Base-by-base conservation (phyloP, 2,797 vertebrate genomes). In the Chelmon rostratus region DNA sequence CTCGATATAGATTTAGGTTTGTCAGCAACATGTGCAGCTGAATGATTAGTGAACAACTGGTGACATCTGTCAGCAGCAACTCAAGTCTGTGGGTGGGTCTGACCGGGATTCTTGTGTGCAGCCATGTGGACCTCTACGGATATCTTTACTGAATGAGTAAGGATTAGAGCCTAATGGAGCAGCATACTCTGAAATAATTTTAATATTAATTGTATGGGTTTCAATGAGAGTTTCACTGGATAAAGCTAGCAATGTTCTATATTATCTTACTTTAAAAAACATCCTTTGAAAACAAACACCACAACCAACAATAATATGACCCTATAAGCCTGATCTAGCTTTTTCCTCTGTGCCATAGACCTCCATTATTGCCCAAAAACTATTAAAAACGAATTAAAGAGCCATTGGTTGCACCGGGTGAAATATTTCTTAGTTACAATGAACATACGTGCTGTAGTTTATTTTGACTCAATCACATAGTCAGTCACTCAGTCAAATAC, bases 21-120 rank as follows among this genome's bases (percentile, higher is more conserved):
- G 81, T 87, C 73, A 73, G 88, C 58, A 73, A 37, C 70, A 62
- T 42, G 50, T 78, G 61, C 25, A 63, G 72, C 77, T 70, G 68
- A 85, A 80, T 73, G 76, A 81, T 63, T 58, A 42, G 72, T 8
- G 78, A 81, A 75, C 87, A 91, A 80, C 87, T 91, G 91, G 62
- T 86, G 86, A 81, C 82, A 58, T 63, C 79, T 91, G 86, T 86
- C 83, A 78, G 16, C 77, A 56, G 56, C 10, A 23, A n/a, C 65
- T 88, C 52, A 9, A 56, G 73, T 47, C 16, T 59, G 57, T 38
- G 71, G 63, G 71, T 1, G 49, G 23, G 74, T 57, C 40, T 33
- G 38, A n/a, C 23, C 2, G 62, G 50, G 31, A 67, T 19, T 64
- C 57, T 40, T 42, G 13, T 42, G n/a, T 68, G 25, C 31, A 49